These are phyloP conservation scores for Cryptoprocta ferox DNA, from an alignment of 2,797 vertebrate genomes.

Conservation along the genomic window DNA sequence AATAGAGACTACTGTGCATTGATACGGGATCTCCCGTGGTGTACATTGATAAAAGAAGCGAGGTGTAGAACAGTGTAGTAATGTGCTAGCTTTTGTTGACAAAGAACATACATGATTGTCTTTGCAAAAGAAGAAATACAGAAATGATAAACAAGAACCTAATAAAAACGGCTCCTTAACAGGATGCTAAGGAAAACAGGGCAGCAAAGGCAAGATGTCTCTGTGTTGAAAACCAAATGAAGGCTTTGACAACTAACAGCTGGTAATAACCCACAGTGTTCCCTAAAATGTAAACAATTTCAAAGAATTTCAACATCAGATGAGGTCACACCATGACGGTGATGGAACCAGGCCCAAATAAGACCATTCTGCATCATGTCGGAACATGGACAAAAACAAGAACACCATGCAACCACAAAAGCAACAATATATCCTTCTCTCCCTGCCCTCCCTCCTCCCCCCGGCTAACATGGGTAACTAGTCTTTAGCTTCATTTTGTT, in stretches of 20 bases:
- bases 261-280: background rate
- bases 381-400: background rate
- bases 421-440: background rate
- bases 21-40: background rate
- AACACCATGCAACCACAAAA: background rate
- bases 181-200: background rate
- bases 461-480: background rate
- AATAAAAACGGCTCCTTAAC: background rate
- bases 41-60: background rate
- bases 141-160: background rate
- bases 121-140: background rate
- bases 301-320: constrained; percentile 31
- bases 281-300: background rate
- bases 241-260: background rate
- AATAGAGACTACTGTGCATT: background rate
- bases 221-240: background rate
- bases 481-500: background rate
- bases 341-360: background rate
- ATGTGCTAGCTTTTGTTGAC: background rate
- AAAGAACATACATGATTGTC: background rate
- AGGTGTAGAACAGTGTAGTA: background rate
- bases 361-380: background rate
- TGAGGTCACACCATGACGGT: background rate
- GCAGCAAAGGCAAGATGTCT: background rate
- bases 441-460: too few species aligned